Percentiles rank a stretch among this genome's conserved stretches.
phyloP scores from a whole-genome alignment of 1,140 invertebrate genomes.

The Lucilia cuprina region DNA sequence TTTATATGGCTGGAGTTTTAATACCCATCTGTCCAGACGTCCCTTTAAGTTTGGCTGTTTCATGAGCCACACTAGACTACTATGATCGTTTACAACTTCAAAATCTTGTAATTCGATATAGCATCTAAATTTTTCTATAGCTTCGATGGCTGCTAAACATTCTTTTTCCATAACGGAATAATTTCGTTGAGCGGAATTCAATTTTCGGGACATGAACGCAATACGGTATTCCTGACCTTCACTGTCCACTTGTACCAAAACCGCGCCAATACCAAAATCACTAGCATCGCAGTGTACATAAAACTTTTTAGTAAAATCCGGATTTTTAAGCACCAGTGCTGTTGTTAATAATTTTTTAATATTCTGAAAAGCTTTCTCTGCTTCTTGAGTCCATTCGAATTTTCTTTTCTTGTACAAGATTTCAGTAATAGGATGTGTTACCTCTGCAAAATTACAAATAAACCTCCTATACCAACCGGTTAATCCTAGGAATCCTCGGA shows the following conservation, averaged over 20 bases:
- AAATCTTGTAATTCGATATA: slow-evolving; percentile 45
- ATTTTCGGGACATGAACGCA: not conserved
- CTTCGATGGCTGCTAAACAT: slow-evolving; percentile 31
- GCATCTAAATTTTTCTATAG: slow-evolving; percentile 55
- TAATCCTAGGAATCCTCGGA: not conserved
- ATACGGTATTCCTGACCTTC: slow-evolving; percentile 40
- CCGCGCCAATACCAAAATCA: too few species aligned
- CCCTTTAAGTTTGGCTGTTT: too few species aligned
- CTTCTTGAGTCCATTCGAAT: not conserved
- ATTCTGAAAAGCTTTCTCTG: not conserved
- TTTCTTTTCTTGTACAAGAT: not conserved
- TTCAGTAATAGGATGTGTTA: not conserved
- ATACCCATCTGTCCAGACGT: too few species aligned
- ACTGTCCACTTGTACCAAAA: slow-evolving; percentile 49
- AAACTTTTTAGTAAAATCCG: not conserved
- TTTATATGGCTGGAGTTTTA: not conserved
- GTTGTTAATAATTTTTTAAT: not conserved
- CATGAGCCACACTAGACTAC: slow-evolving; percentile 42
- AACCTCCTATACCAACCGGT: not conserved
- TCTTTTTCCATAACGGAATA: not conserved
- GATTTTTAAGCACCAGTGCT: not conserved
- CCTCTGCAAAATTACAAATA: not conserved
- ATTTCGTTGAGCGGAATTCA: not conserved
- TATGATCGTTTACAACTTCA: slow-evolving; percentile 35
- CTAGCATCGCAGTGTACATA: too few species aligned